phyloP scores from a whole-genome alignment of 1,140 invertebrate genomes.

The Drosophila lini region DNA sequence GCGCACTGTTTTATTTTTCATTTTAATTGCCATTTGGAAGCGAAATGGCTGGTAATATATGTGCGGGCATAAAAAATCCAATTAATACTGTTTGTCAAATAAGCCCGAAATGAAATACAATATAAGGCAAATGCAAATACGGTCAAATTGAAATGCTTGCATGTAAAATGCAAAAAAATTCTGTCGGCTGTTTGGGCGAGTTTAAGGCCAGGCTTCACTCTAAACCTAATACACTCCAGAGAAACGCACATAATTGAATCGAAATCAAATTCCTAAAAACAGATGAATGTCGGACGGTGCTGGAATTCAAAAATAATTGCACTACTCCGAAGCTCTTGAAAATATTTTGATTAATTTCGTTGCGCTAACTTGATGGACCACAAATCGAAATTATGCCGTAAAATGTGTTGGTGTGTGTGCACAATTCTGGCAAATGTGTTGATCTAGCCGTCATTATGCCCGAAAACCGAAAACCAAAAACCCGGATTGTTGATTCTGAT shows the following conservation, averaged over 20 bases:
- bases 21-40: constrained; percentile 60
- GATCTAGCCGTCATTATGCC: constrained; percentile 30
- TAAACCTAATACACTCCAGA: constrained; percentile 31
- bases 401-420: constrained; percentile 32
- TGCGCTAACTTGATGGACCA: constrained; percentile 41
- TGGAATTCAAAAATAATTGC: constrained; percentile 24
- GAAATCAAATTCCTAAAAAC: constrained; percentile 14
- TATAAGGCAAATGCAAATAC: constrained; percentile 51
- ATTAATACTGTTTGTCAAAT: constrained; percentile 69
- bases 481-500: constrained; percentile 24
- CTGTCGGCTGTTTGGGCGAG: too few species aligned
- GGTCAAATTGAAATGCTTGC: constrained; percentile 35
- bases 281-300: too few species aligned
- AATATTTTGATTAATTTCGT: constrained; percentile 47
- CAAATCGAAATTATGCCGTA: constrained; percentile 53
- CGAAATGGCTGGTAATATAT: constrained; percentile 50
- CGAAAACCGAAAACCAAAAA: constrained; percentile 16
- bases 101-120: constrained; percentile 53
- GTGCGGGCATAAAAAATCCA: constrained; percentile 53
- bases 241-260: constrained; percentile 21
- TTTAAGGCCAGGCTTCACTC: constrained; percentile 1
- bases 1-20: constrained; percentile 36
- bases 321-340: constrained; percentile 8
- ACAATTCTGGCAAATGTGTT: constrained; percentile 29
- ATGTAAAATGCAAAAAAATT: constrained; percentile 27